Conservation (phyloP, 2,113 vertebrate species). For the Girardinichthys multiradiatus region DNA sequence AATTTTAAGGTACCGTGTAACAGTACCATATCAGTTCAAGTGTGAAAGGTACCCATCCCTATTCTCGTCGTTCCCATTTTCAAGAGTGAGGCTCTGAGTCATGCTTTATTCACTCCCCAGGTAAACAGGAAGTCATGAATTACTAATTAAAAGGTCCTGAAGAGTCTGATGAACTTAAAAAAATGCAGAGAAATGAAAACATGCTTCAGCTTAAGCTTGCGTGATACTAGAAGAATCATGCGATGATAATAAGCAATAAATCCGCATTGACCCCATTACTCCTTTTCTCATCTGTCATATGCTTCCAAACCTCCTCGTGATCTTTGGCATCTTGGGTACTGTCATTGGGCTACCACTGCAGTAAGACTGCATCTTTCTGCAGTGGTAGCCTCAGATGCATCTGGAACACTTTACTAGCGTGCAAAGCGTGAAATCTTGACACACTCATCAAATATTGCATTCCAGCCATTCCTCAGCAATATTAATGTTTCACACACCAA, state of each 20-base stretch:
- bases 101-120: too few species aligned
- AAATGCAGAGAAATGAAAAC: too few species aligned
- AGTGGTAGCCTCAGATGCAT: too few species aligned
- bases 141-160: too few species aligned
- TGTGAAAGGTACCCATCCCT: too few species aligned
- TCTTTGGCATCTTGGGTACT: background rate
- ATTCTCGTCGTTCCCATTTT: too few species aligned
- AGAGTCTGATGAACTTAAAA: too few species aligned
- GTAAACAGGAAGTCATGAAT: too few species aligned
- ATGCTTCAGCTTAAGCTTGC: background rate
- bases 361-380: background rate
- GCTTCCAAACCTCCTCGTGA: background rate
- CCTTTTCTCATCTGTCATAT: background rate
- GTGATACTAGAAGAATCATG: background rate
- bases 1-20: too few species aligned
- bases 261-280: background rate
- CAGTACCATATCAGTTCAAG: too few species aligned
- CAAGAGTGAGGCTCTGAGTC: too few species aligned
- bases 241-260: too few species aligned
- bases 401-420: background rate
- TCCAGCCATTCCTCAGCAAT: background rate
- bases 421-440: background rate
- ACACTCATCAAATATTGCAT: background rate
- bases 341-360: background rate
- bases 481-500: background rate